Conservation (phyloP, 2,113 vertebrate genomes). For the Corythoichthys intestinalis region DNA sequence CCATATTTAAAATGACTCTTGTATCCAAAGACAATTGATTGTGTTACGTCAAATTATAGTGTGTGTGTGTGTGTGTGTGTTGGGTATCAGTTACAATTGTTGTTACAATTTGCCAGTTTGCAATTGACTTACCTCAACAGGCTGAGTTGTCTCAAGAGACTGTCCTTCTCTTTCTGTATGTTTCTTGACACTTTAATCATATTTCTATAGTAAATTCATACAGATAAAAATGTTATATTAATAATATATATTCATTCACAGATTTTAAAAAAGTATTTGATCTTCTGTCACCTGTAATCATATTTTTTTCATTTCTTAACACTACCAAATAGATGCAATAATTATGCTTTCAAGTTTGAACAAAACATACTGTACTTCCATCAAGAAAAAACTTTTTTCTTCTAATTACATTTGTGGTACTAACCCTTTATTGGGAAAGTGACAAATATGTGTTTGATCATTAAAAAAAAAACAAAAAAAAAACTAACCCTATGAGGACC, state of each 20-base stretch:
- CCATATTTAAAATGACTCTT: not conserved
- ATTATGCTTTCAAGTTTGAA: not conserved
- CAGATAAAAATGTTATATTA: not conserved
- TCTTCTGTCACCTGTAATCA: not conserved
- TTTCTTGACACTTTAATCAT: slow-evolving; percentile 86
- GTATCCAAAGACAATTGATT: not conserved
- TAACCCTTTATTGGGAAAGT: too few species aligned
- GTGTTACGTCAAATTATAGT: not conserved
- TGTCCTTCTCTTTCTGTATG: slow-evolving; percentile 94
- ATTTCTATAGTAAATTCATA: slow-evolving; percentile 66
- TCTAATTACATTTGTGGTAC: not conserved
- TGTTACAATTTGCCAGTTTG: not conserved
- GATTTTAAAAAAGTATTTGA: not conserved
- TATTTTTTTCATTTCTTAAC: not conserved
- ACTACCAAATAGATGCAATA: not conserved
- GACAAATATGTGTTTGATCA: too few species aligned
- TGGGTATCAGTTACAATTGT: not conserved
- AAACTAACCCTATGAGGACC: too few species aligned
- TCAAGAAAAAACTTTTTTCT: not conserved
- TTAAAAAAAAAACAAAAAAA: too few species aligned
- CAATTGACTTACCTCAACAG: slow-evolving; percentile 79
- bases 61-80: not conserved
- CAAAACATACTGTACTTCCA: not conserved
- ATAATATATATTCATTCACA: not conserved
- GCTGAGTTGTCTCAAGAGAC: slow-evolving; percentile 86